Conservation (phyloP, 2,888 invertebrate genomes). For the Homarus gammarus region DNA sequence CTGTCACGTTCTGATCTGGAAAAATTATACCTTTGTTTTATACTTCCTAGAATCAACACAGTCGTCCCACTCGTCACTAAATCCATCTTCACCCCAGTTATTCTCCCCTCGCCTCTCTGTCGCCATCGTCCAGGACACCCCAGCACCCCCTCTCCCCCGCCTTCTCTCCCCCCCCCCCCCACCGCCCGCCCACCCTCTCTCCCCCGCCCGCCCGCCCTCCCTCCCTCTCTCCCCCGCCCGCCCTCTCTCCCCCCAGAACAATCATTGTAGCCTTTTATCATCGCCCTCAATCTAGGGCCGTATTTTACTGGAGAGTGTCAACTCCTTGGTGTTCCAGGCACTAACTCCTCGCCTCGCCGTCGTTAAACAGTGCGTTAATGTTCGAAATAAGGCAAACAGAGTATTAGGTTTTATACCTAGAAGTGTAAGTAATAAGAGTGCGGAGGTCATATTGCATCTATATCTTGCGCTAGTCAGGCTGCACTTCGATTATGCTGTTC, state of each 20-base stretch:
- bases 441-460: no score
- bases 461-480: no score
- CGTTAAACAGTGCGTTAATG: no score
- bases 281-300: not conserved
- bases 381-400: no score
- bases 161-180: not conserved
- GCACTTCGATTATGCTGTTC: no score
- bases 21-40: no score
- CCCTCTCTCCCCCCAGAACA: not conserved
- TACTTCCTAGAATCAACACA: no score
- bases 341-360: not conserved
- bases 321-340: not conserved
- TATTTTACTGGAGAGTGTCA: not conserved
- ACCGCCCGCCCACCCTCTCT: not conserved
- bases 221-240: not conserved
- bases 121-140: not conserved
- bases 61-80: not conserved
- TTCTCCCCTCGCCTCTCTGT: not conserved
- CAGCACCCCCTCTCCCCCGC: not conserved
- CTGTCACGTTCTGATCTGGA: no score
- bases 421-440: no score
- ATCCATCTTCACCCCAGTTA: not conserved
- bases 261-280: not conserved
- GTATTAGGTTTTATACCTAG: no score
- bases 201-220: not conserved